These are phyloP conservation scores for Amblyteles armatorius DNA, from an alignment of 2,888 invertebrate species.

Conservation along the genomic window DNA sequence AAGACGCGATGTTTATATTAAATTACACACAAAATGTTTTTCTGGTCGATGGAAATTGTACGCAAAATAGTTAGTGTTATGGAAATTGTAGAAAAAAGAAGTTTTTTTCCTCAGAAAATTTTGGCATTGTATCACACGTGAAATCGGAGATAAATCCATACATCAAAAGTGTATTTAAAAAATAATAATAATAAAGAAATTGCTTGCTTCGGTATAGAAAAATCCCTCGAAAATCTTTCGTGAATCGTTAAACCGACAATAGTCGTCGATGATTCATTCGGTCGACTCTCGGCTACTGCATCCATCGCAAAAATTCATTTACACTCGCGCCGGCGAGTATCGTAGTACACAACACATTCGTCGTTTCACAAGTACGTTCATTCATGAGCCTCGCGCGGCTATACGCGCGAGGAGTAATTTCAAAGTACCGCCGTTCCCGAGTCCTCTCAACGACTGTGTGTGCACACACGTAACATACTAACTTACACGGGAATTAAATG, in stretches of 20 bases:
- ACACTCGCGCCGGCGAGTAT: not conserved
- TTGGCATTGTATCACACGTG: not conserved
- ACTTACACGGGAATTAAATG: slow-evolving; percentile 33
- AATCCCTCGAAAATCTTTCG: not conserved
- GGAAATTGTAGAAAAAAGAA: not conserved
- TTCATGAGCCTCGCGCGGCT: slow-evolving; percentile 17
- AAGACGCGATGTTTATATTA: too few relatives aligned
- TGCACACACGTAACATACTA: not conserved
- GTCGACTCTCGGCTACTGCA: not conserved
- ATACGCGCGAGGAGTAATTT: slow-evolving; percentile 32
- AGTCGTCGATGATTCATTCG: slow-evolving; percentile 38
- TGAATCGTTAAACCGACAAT: slow-evolving; percentile 1
- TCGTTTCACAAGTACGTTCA: slow-evolving; percentile 21
- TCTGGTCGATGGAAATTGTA: too few relatives aligned
- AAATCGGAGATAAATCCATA: not conserved
- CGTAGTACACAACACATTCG: not conserved
- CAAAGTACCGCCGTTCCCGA: slow-evolving; percentile 25
- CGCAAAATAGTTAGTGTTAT: too few relatives aligned
- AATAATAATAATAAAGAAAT: not conserved
- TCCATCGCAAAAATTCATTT: slow-evolving; percentile 27
- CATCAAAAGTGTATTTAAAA: not conserved
- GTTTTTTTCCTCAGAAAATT: not conserved
- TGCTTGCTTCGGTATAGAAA: not conserved
- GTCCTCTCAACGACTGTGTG: slow-evolving; percentile 10
- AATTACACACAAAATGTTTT: too few relatives aligned